phyloP scores from a whole-genome alignment of 2,113 vertebrate genomes.

The Orycteropus afer region DNA sequence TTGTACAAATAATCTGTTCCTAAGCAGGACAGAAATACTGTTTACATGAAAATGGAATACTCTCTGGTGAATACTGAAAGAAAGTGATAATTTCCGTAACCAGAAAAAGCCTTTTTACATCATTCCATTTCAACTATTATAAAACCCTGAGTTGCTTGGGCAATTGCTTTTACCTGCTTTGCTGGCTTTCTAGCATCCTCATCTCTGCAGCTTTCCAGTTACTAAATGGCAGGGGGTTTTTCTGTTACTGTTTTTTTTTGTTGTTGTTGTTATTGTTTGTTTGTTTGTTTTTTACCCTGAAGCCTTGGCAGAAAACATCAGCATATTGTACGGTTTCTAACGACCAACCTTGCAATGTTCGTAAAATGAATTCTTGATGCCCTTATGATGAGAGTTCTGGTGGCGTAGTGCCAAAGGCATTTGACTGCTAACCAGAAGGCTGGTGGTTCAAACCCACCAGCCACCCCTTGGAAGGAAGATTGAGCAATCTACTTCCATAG shows the following conservation, averaged over 20 bases:
- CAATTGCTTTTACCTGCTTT: constrained; percentile 31
- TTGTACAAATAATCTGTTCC: constrained; percentile 17
- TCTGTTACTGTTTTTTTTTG: neutral
- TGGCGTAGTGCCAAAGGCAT: no score
- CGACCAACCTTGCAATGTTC: constrained; percentile 32
- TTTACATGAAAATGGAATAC: constrained; percentile 61
- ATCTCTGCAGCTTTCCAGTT: constrained; percentile 57
- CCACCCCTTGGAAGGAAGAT: no score
- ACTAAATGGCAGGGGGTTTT: neutral
- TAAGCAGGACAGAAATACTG: constrained; percentile 60
- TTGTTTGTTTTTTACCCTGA: neutral
- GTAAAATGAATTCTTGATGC: constrained; percentile 47
- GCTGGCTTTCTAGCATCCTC: constrained; percentile 31
- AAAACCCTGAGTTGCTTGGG: constrained; percentile 27
- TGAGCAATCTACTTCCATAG: no score
- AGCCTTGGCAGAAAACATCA: constrained; percentile 52
- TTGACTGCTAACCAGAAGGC: no score
- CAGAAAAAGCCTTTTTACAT: constrained; percentile 2
- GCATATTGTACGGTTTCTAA: neutral
- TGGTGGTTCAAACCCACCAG: no score
- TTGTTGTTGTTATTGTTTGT: neutral
- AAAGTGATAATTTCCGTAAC: constrained; percentile 65
- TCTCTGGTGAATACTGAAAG: constrained; percentile 55
- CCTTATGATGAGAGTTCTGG: no score
- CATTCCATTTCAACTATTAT: neutral